Percentiles rank a stretch among this genome's conserved stretches.
phyloP scores from a whole-genome alignment of 35 echinoderm and acorn worm species.

The Ophioderma brevispina region DNA sequence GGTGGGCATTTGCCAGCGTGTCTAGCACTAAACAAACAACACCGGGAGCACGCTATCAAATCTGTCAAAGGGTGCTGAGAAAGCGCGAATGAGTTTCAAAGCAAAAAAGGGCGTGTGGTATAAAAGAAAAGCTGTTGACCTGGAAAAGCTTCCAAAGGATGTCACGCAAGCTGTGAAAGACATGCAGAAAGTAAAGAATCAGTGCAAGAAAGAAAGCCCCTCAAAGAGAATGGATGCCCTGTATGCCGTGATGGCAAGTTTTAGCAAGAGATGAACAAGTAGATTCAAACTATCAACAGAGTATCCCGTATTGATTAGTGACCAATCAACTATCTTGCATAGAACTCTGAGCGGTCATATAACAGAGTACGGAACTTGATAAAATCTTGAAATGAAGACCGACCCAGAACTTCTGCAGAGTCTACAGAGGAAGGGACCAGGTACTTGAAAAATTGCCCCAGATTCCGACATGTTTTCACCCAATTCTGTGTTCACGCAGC shows the following conservation, averaged over 20 bases:
- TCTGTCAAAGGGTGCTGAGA: not conserved
- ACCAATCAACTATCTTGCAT: not conserved
- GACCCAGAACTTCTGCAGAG: not conserved
- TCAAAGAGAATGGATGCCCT: not conserved
- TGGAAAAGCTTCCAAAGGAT: not conserved
- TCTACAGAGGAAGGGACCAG: not conserved
- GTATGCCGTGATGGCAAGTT: not conserved
- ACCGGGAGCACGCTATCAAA: not conserved
- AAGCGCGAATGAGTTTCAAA: not conserved
- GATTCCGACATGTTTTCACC: not conserved
- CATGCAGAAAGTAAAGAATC: not conserved
- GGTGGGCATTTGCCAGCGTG: not conserved
- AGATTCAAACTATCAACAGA: not conserved
- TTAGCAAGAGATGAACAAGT: not conserved
- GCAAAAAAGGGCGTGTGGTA: not conserved
- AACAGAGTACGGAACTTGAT: not conserved
- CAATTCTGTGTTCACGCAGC: not conserved
- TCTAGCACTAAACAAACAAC: not conserved
- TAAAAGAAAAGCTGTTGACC: not conserved
- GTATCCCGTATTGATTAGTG: not conserved
- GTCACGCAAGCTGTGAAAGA: not conserved
- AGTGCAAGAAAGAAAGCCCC: not conserved
- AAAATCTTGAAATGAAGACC: not conserved
- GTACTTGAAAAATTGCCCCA: not conserved
- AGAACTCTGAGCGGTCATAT: not conserved